A percentile compares a stretch with the other conserved stretches of the same genome.
Conservation (phyloP, 2,888 invertebrate species). For the Sinopyrophorus schimmeli region DNA sequence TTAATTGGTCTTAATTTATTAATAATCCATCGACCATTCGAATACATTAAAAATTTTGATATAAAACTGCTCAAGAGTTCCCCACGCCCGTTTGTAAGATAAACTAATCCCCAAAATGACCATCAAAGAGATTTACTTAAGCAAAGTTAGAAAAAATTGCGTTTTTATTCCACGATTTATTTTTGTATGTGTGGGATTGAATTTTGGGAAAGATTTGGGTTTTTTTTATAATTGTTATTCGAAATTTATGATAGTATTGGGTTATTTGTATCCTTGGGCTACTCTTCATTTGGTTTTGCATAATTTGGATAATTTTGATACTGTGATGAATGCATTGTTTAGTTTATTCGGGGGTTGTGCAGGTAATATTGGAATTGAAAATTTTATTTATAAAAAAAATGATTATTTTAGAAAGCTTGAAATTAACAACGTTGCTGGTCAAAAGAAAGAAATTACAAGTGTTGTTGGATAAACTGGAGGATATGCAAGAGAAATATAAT, state of each 20-base stretch:
- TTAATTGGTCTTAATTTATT: too few species aligned
- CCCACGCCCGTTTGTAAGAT: too few species aligned
- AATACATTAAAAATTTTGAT: too few species aligned
- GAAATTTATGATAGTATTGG: background rate
- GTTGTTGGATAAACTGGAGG: slow-evolving; percentile 8
- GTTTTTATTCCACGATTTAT: slow-evolving; percentile 5
- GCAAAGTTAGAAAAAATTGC: slow-evolving; percentile 7
- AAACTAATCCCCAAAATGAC: too few species aligned
- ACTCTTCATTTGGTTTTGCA: slow-evolving; percentile 4
- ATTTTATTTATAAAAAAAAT: background rate
- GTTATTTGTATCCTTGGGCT: slow-evolving; percentile 1
- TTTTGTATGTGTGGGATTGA: slow-evolving; percentile 10
- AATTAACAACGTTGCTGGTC: background rate
- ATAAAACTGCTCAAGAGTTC: too few species aligned
- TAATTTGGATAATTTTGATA: slow-evolving; percentile 9
- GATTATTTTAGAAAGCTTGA: slow-evolving; percentile 4
- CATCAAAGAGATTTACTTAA: too few species aligned
- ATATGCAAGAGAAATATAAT: slow-evolving; percentile 8
- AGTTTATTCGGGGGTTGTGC: slow-evolving; percentile 12
- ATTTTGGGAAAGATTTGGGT: background rate
- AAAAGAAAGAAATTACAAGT: background rate
- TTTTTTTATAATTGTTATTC: slow-evolving; percentile 5
- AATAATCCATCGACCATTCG: too few species aligned
- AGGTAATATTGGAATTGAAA: slow-evolving; percentile 5
- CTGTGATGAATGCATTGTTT: slow-evolving; percentile 8